Conservation (phyloP, 2,797 vertebrate species). For the Lerista edwardsae region DNA sequence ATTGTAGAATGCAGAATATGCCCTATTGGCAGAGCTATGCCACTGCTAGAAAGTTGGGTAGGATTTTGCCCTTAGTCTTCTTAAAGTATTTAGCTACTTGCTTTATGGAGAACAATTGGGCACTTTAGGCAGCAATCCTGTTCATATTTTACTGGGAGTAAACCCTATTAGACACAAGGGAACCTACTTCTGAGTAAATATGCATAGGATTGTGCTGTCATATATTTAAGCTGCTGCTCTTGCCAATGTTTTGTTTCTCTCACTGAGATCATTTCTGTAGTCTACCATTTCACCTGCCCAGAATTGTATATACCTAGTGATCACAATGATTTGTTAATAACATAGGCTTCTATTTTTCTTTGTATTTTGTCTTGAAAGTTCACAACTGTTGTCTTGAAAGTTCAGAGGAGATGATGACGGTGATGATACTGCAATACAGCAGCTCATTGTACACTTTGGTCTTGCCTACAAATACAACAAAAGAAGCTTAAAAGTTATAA, state of each 20-base stretch:
- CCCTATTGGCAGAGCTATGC: no score
- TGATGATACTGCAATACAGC: no score
- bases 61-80: no score
- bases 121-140: no score
- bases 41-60: no score
- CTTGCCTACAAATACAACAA: not conserved
- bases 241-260: not conserved
- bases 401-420: no score
- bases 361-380: not conserved
- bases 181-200: no score
- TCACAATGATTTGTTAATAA: not conserved
- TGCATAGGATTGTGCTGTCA: no score
- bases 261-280: not conserved
- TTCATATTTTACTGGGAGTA: no score
- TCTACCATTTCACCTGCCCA: not conserved
- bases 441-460: not conserved
- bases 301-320: not conserved
- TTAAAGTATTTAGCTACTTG: not conserved
- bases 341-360: not conserved
- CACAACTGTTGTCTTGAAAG: no score
- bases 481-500: not conserved
- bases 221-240: not conserved
- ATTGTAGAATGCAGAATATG: no score
- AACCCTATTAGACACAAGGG: no score
- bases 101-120: not conserved